Percentiles rank a stretch among this genome's conserved stretches.
Evolutionary conservation across 2,113 vertebrate genomes (phyloP).

Genomic region (Corydoras maculifer): DNA sequence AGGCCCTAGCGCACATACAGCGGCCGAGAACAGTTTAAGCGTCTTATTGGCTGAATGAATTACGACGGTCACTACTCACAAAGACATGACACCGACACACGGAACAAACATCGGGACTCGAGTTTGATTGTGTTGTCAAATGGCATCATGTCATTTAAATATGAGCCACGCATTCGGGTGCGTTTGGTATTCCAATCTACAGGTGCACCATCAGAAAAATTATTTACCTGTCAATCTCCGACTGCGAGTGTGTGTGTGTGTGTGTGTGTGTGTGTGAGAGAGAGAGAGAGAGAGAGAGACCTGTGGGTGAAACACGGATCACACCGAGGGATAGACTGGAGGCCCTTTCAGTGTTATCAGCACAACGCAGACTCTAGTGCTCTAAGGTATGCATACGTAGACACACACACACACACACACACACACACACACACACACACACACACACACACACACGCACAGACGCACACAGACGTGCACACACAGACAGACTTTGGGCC

Average conservation of each 20-base stretch:
- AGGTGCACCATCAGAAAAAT: slow-evolving; percentile 32
- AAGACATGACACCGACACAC: no score
- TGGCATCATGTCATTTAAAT: no score
- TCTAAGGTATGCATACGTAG: slow-evolving; percentile 30
- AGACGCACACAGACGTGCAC: slow-evolving; percentile 12
- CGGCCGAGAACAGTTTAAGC: no score
- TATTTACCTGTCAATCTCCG: slow-evolving; percentile 17
- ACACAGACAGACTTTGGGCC: slow-evolving; percentile 27
- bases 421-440: slow-evolving; percentile 18
- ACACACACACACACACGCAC: slow-evolving; percentile 35
- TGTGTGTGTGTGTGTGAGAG: slow-evolving; percentile 13
- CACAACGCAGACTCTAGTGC: slow-evolving; percentile 39
- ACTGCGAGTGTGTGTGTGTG: slow-evolving; percentile 5
- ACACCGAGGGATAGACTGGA: slow-evolving; percentile 34
- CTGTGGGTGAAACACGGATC: slow-evolving; percentile 23
- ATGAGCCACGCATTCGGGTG: slow-evolving; percentile 1
- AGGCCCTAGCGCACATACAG: no score
- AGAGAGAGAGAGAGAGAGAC: slow-evolving; percentile 19
- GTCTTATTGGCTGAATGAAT: no score
- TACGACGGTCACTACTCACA: no score
- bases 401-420: slow-evolving; percentile 10
- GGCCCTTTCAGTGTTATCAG: slow-evolving; percentile 45
- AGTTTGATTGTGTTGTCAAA: no score
- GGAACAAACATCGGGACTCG: no score
- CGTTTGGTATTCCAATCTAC: slow-evolving; percentile 1